These are phyloP conservation scores for Oligia fasciuncula DNA, from an alignment of 2,888 invertebrate species.

Conservation along the genomic window DNA sequence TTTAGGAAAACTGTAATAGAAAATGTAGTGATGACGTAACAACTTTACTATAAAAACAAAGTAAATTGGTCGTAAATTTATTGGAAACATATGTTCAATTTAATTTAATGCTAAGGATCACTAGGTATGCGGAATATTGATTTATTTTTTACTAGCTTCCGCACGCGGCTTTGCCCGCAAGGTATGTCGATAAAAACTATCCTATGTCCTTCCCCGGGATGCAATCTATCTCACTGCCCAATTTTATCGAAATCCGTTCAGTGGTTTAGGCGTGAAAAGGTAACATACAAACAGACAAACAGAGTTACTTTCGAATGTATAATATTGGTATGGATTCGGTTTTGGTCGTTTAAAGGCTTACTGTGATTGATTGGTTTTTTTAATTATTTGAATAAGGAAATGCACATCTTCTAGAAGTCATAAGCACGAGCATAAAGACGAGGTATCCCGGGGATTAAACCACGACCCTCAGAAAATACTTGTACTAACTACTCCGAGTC, in stretches of 20 bases:
- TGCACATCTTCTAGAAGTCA: not conserved
- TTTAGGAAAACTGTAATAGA: not conserved
- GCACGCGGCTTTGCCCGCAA: too few relatives aligned
- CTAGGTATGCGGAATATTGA: not conserved
- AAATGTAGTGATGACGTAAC: not conserved
- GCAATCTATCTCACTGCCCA: too few relatives aligned
- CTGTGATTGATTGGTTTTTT: not conserved
- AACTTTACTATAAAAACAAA: not conserved
- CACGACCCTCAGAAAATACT: not conserved
- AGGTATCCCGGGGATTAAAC: not conserved
- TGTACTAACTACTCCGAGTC: not conserved
- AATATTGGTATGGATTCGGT: too few relatives aligned
- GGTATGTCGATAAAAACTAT: too few relatives aligned
- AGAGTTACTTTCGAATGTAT: too few relatives aligned
- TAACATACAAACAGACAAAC: too few relatives aligned
- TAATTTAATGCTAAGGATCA: not conserved
- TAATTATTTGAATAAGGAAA: not conserved
- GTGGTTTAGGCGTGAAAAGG: too few relatives aligned
- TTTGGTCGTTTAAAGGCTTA: not conserved
- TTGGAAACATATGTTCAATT: slow-evolving; percentile 23
- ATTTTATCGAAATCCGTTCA: too few relatives aligned
- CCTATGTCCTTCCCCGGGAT: too few relatives aligned
- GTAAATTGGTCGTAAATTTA: slow-evolving; percentile 12
- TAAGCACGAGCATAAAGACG: not conserved
- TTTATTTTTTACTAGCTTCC: not conserved